Evolutionary conservation across 2,113 vertebrate genomes (phyloP).

Genomic region (Balaenoptera acutorostrata): DNA sequence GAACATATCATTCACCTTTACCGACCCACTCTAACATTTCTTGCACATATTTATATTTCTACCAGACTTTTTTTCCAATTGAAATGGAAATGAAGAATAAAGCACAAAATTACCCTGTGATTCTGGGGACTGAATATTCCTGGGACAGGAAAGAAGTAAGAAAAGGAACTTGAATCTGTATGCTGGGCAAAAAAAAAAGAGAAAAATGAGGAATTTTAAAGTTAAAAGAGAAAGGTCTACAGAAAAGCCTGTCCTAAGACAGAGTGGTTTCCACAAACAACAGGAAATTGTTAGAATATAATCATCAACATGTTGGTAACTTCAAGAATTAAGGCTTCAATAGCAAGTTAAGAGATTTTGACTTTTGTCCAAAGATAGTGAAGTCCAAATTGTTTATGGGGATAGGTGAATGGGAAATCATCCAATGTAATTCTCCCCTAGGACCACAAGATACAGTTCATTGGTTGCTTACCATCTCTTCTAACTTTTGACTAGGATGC

Average conservation of each 20-base stretch:
- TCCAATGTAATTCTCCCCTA: not conserved
- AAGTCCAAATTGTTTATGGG: not conserved
- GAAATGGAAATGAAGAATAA: not conserved
- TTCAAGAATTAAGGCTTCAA: not conserved
- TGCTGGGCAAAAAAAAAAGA: not conserved
- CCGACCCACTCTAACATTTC: not conserved
- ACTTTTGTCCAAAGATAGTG: not conserved
- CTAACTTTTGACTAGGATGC: not conserved
- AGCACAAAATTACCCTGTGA: not conserved
- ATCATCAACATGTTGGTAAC: not conserved
- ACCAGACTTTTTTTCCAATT: not conserved
- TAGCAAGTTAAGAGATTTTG: not conserved
- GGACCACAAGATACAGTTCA: not conserved
- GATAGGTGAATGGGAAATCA: not conserved
- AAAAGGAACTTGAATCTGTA: not conserved
- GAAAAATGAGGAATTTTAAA: not conserved
- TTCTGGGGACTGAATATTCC: not conserved
- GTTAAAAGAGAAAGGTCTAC: not conserved
- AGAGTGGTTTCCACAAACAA: not conserved
- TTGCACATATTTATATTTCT: not conserved
- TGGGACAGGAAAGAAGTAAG: not conserved
- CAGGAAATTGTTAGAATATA: not conserved
- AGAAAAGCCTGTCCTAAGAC: not conserved
- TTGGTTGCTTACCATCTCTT: not conserved
- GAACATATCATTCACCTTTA: not conserved